Evolutionary conservation across 2,797 vertebrate species (phyloP).

Genomic region (Clarias laeviceps): DNA sequence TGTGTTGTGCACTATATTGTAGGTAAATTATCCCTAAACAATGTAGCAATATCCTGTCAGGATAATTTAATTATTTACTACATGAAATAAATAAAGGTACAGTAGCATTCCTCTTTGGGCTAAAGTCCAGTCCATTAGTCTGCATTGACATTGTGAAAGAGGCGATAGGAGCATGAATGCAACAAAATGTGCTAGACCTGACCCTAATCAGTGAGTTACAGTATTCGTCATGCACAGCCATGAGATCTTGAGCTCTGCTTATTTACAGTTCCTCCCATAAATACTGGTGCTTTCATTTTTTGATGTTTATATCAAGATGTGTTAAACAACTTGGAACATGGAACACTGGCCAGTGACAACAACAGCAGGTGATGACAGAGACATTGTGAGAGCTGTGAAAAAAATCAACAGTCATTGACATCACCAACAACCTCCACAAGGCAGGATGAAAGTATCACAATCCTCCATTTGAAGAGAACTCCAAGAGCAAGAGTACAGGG

Average conservation of each 20-base stretch:
- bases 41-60: not conserved
- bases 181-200: not conserved
- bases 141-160: not conserved
- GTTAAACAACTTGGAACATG: not conserved
- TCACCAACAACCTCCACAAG: not conserved
- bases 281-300: not conserved
- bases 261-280: not conserved
- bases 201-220: not conserved
- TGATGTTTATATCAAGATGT: not conserved
- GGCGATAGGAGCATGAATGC: not conserved
- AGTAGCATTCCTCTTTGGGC: not conserved
- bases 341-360: not conserved
- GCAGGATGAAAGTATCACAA: not conserved
- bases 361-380: not conserved
- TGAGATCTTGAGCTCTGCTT: not conserved
- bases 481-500: not conserved
- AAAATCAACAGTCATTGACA: not conserved
- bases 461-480: not conserved
- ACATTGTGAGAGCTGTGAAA: not conserved
- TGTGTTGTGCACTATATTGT: too few species aligned
- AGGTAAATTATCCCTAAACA: not conserved
- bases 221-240: not conserved
- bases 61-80: not conserved
- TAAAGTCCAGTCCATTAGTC: not conserved
- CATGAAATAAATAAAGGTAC: slow-evolving; percentile 1